Evolutionary conservation across 2,888 invertebrate genomes (phyloP).

Genomic region (Meiosimyza platycephala): DNA sequence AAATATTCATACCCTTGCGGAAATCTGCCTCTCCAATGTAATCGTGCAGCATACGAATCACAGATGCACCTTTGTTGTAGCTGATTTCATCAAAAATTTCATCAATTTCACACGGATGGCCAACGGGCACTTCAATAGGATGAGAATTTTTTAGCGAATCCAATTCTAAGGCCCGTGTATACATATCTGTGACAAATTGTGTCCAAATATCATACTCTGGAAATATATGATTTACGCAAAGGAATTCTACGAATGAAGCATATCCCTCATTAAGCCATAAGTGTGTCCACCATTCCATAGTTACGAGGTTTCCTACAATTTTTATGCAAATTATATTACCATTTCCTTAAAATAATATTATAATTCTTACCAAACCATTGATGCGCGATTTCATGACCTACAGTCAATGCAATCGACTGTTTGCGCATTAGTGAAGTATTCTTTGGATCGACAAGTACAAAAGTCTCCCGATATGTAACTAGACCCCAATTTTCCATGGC

Average conservation of each 20-base stretch:
- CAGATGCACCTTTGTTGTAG: conserved; percentile 94
- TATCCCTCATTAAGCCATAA: conserved; percentile 97
- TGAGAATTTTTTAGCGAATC: conserved; percentile 93
- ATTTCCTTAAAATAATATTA: conserved; percentile 1
- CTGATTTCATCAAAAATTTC: conserved; percentile 98
- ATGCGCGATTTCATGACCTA: conserved; percentile 94
- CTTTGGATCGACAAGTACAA: conserved; percentile 88
- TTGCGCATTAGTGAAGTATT: conserved; percentile 87
- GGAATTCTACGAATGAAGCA: conserved; percentile 94
- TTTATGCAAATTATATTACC: neutral
- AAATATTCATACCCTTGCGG: conserved; percentile 90
- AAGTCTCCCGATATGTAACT: conserved; percentile 93
- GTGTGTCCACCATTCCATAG: conserved; percentile 99
- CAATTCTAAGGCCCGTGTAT: conserved; percentile 84
- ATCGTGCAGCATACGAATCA: conserved; percentile 93
- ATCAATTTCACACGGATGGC: conserved; percentile 94
- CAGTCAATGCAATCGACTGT: conserved; percentile 88
- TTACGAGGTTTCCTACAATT: conserved; percentile 80
- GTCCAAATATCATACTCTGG: conserved; percentile 98
- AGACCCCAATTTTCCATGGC: conserved; percentile 99
- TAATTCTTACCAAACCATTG: conserved; percentile 89
- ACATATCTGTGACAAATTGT: conserved; percentile 91
- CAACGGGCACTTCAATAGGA: conserved; percentile 95
- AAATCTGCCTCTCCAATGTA: conserved; percentile 95
- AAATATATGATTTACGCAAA: conserved; percentile 91